A percentile compares a stretch with the other conserved stretches of the same genome.
These are phyloP conservation scores for Cabera pusaria DNA, from an alignment of 2,888 invertebrate species.

Conservation along the genomic window DNA sequence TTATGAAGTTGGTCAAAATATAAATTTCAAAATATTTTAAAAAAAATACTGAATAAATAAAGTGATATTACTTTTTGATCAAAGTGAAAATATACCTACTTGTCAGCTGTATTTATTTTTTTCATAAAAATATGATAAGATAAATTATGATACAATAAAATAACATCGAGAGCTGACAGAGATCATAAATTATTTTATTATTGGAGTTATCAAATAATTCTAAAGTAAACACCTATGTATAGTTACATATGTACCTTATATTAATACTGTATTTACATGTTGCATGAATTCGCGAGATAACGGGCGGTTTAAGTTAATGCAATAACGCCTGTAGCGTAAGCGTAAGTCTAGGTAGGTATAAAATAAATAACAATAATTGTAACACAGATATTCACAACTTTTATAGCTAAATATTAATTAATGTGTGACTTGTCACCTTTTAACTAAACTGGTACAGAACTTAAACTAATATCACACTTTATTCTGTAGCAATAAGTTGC, in stretches of 20 bases:
- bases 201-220: constrained; percentile 28
- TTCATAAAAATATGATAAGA: too few relatives aligned
- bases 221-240: constrained; percentile 9
- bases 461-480: constrained; percentile 75
- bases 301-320: constrained; percentile 29
- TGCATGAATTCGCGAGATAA: constrained; percentile 30
- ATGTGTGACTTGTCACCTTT: constrained; percentile 25
- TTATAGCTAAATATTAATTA: constrained; percentile 27
- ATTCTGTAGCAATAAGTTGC: constrained; percentile 46
- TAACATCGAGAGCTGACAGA: constrained; percentile 57
- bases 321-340: too few relatives aligned
- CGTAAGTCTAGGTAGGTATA: constrained; percentile 50
- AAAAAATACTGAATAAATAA: too few relatives aligned
- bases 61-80: too few relatives aligned
- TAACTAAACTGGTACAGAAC: constrained; percentile 40
- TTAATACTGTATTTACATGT: too few relatives aligned
- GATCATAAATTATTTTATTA: constrained; percentile 46
- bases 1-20: too few relatives aligned
- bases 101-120: constrained; percentile 15
- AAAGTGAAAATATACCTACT: too few relatives aligned
- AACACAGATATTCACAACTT: constrained; percentile 31
- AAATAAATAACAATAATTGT: constrained; percentile 42
- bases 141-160: too few relatives aligned
- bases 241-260: too few relatives aligned
- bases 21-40: too few relatives aligned